Conservation (phyloP, 2,888 invertebrate species). For the Melanotus villosus region DNA sequence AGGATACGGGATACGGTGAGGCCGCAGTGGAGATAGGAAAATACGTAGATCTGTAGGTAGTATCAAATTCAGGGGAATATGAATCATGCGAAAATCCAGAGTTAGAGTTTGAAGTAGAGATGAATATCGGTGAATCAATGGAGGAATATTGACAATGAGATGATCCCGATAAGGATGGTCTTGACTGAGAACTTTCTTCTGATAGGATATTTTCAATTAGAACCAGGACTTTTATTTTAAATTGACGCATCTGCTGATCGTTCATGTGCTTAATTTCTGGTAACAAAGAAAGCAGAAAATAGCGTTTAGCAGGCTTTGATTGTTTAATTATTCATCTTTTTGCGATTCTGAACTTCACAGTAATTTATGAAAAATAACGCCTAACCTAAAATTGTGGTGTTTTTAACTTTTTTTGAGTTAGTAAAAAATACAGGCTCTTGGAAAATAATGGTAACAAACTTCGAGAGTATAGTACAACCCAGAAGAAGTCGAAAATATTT, state of each 20-base stretch:
- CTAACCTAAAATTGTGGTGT: too few relatives aligned
- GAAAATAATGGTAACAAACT: too few relatives aligned
- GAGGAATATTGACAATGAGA: not conserved
- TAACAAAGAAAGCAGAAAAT: not conserved
- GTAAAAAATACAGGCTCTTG: too few relatives aligned
- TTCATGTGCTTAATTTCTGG: not conserved
- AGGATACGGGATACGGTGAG: not conserved
- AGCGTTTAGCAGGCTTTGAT: not conserved
- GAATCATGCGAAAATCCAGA: too few relatives aligned
- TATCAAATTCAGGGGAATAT: not conserved
- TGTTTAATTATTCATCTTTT: too few relatives aligned
- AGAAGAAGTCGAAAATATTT: too few relatives aligned
- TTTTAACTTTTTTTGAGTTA: too few relatives aligned
- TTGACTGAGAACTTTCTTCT: not conserved
- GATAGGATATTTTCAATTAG: constrained; percentile 2
- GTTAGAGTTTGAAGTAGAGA: not conserved
- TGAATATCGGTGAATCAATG: not conserved
- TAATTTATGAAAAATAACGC: too few relatives aligned
- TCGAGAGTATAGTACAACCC: too few relatives aligned
- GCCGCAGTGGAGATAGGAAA: not conserved
- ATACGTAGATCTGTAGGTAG: not conserved
- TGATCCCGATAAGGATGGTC: too few relatives aligned
- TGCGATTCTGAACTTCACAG: too few relatives aligned
- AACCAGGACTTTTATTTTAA: not conserved
- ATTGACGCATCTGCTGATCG: not conserved